A percentile compares a stretch with the other conserved stretches of the same genome.
These are phyloP conservation scores for Hypolimnas misippus DNA, from an alignment of 2,888 invertebrate genomes.

Conservation along the genomic window DNA sequence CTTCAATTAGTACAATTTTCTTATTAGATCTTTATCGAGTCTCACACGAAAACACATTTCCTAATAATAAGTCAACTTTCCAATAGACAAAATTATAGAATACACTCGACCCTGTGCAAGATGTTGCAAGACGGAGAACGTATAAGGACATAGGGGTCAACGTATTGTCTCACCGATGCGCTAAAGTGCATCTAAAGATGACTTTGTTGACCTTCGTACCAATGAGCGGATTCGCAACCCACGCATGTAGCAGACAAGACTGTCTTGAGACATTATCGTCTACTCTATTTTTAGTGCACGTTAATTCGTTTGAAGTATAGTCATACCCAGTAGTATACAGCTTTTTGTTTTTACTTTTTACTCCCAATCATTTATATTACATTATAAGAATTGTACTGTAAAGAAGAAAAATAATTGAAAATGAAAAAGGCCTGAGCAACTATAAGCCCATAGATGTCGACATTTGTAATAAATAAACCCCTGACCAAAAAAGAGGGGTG, in stretches of 20 bases:
- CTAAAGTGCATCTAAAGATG: constrained; percentile 55
- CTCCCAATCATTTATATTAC: no score
- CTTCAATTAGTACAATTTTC: no score
- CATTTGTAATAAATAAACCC: no score
- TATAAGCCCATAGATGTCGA: no score
- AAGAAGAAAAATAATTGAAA: no score
- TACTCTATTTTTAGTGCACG: no score
- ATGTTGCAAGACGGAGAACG: constrained; percentile 48
- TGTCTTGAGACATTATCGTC: constrained; percentile 15
- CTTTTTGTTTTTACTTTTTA: no score
- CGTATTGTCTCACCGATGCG: constrained; percentile 53
- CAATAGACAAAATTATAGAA: constrained; percentile 34
- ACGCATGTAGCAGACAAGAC: constrained; percentile 24
- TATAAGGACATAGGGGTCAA: constrained; percentile 51
- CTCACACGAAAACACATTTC: not conserved
- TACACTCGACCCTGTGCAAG: constrained; percentile 35
- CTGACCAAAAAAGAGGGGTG: no score
- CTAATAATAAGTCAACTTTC: constrained; percentile 19
- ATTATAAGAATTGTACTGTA: no score
- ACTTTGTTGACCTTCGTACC: constrained; percentile 53
- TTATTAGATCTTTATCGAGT: not conserved
- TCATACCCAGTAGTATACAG: no score
- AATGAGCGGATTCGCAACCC: constrained; percentile 27
- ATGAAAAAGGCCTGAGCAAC: no score
- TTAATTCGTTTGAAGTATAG: no score